Conservation (phyloP, 2,797 vertebrate genomes). For the Xenentodon cancila region DNA sequence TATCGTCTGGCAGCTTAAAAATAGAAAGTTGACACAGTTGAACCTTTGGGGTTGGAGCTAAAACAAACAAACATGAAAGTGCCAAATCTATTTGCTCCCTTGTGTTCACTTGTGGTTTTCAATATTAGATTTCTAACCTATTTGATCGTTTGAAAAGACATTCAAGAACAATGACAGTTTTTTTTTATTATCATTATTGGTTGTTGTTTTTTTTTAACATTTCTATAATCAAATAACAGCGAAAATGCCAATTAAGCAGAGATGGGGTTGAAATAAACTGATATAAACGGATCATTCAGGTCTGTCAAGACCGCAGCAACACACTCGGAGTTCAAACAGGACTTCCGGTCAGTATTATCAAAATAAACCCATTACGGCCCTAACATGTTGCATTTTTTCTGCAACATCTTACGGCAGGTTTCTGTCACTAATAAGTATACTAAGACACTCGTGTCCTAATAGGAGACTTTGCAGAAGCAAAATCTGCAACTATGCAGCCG, state of each 20-base stretch:
- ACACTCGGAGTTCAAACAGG: fast-evolving
- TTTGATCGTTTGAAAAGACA: too few species aligned
- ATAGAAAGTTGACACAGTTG: slow-evolving; percentile 58
- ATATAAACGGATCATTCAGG: background rate
- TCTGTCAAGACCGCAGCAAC: background rate
- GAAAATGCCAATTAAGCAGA: background rate
- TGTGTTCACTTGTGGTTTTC: background rate
- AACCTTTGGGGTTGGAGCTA: slow-evolving; percentile 43
- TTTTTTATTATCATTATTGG: too few species aligned
- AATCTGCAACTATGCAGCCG: background rate
- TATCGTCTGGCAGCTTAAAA: slow-evolving; percentile 42
- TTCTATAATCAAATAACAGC: background rate
- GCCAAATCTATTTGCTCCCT: background rate
- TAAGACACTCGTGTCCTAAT: background rate
- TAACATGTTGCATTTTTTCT: background rate
- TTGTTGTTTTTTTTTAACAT: too few species aligned
- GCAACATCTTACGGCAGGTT: background rate
- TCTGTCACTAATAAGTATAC: background rate
- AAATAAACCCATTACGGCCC: slow-evolving; percentile 38
- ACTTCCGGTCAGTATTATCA: slow-evolving; percentile 52
- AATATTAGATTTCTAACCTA: background rate
- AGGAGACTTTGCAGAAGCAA: fast-evolving
- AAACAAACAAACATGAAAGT: slow-evolving; percentile 44
- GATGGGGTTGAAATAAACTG: too few species aligned
- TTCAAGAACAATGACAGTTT: too few species aligned